These are phyloP conservation scores for Cyclargus thomasi DNA, from an alignment of 1,140 invertebrate species.

Conservation along the genomic window DNA sequence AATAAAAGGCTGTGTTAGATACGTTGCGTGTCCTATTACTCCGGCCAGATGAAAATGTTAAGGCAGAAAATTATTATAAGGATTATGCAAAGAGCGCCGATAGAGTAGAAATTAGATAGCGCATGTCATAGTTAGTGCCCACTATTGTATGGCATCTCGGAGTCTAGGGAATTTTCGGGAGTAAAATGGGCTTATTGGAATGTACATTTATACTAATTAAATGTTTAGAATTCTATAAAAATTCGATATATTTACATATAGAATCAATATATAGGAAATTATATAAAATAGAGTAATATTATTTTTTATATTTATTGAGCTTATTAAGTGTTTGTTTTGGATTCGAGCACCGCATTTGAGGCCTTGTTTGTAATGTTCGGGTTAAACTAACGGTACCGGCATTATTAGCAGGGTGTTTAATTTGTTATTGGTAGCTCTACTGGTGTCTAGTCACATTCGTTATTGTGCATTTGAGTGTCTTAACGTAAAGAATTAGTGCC, in stretches of 20 bases:
- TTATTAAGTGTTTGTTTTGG: neutral
- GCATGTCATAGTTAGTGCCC: neutral
- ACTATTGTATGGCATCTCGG: neutral
- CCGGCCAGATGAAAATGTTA: constrained; percentile 4
- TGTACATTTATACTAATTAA: neutral
- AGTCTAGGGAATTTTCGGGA: neutral
- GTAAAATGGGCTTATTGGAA: constrained; percentile 2
- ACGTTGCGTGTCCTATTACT: constrained; percentile 7
- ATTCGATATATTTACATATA: neutral
- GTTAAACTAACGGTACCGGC: neutral
- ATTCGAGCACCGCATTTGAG: neutral
- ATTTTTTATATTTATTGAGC: neutral
- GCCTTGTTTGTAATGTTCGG: neutral
- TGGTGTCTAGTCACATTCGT: constrained; percentile 26
- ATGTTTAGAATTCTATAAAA: neutral
- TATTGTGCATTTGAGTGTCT: constrained; percentile 33
- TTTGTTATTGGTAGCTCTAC: neutral
- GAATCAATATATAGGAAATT: neutral
- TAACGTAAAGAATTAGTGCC: constrained; percentile 24
- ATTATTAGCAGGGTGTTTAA: neutral
- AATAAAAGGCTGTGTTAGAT: constrained; percentile 8
- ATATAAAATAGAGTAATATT: neutral
- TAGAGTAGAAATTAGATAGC: constrained; percentile 6
- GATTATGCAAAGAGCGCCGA: neutral
- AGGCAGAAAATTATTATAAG: constrained; percentile 13